phyloP scores from a whole-genome alignment of 2,113 vertebrate genomes.

The Cichladusa arquata region DNA sequence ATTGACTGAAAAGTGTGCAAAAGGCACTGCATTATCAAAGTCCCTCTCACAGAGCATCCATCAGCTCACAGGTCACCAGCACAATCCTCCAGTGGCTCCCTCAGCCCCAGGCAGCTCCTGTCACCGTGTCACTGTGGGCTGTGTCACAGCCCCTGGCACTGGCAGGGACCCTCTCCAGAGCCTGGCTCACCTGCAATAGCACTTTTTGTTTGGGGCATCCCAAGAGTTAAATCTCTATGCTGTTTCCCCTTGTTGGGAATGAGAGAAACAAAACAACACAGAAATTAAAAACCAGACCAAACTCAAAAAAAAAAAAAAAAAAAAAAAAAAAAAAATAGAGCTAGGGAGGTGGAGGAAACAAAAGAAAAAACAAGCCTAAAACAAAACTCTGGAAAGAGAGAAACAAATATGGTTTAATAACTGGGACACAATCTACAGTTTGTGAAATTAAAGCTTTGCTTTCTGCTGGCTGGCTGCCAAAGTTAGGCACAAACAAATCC shows the following conservation, averaged over 20 bases:
- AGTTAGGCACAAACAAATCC: constrained; percentile 27
- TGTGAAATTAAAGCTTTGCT: constrained; percentile 37
- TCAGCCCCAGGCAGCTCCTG: neutral
- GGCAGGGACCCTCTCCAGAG: neutral
- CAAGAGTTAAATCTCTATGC: neutral
- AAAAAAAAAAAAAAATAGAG: neutral
- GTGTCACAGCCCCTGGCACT: neutral
- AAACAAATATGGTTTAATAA: constrained; percentile 52
- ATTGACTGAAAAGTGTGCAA: neutral
- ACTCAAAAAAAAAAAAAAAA: neutral
- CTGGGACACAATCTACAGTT: neutral
- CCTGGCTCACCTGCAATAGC: neutral
- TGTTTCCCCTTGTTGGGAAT: neutral
- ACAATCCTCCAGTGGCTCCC: accelerated
- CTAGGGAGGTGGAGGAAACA: neutral
- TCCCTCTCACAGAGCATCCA: accelerated
- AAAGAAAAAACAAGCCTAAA: neutral
- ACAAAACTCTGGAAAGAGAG: neutral
- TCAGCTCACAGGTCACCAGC: neutral
- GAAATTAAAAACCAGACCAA: neutral
- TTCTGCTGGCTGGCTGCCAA: constrained; percentile 52
- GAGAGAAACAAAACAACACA: neutral
- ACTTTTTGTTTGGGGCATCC: neutral
- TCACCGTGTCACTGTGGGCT: accelerated
- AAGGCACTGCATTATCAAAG: neutral